These are phyloP conservation scores for Xenops minutus DNA, from an alignment of 2,797 vertebrate species.

Conservation along the genomic window DNA sequence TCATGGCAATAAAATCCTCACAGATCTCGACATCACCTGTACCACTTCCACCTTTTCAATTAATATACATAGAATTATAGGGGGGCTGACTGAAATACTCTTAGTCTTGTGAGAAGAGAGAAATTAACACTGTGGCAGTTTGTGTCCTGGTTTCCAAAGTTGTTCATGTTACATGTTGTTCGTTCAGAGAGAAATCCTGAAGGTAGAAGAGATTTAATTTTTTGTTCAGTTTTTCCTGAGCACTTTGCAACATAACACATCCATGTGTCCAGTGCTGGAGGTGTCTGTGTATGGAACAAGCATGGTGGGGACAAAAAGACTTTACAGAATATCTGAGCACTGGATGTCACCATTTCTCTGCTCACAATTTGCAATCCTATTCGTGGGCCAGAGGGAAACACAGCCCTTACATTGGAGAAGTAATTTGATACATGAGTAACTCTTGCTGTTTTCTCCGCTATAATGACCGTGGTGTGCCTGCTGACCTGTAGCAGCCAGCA, in stretches of 20 bases:
- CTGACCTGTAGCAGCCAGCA: background rate
- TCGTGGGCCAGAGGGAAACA: background rate
- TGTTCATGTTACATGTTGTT: background rate
- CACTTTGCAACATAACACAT: too few species aligned
- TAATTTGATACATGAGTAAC: background rate
- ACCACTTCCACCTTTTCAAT: background rate
- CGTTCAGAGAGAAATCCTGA: background rate
- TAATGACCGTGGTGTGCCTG: background rate
- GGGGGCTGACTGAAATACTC: background rate
- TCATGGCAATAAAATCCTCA: background rate
- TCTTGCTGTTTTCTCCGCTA: background rate
- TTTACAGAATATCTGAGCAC: background rate
- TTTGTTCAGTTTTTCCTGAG: background rate
- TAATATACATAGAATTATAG: background rate
- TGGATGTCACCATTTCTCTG: slow-evolving; percentile 34
- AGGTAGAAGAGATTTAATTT: background rate
- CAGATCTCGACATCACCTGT: background rate
- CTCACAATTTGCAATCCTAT: background rate
- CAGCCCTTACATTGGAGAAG: background rate
- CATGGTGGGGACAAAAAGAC: rapidly evolving
- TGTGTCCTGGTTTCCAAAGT: background rate
- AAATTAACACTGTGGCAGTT: background rate
- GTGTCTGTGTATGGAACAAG: background rate
- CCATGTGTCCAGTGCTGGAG: rapidly evolving
- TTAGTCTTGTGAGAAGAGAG: background rate